Evolutionary conservation across 2,797 vertebrate genomes (phyloP).

Genomic region (Periparus ater): DNA sequence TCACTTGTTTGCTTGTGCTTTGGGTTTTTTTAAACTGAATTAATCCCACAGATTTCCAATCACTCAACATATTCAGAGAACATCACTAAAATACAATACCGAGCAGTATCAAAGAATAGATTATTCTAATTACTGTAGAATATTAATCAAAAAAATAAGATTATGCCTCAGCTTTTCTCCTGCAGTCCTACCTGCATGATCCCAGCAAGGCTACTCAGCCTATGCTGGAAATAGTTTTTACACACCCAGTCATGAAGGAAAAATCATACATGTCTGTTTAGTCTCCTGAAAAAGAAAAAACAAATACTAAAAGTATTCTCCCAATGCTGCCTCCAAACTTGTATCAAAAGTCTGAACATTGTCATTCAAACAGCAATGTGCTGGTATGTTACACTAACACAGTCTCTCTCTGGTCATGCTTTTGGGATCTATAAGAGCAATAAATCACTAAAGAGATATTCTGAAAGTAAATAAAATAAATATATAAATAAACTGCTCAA

Average conservation of each 20-base stretch:
- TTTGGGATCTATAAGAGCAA: slow-evolving; percentile 32
- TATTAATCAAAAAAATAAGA: background rate
- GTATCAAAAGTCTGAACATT: background rate
- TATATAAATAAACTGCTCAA: background rate
- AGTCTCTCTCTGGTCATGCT: slow-evolving; percentile 1
- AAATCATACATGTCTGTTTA: background rate
- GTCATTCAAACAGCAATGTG: background rate
- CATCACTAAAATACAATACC: background rate
- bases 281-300: background rate
- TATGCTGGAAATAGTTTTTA: background rate
- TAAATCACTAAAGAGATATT: slow-evolving; percentile 33
- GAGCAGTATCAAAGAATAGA: background rate
- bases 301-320: background rate
- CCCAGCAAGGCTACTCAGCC: background rate
- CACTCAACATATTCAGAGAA: background rate
- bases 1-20: background rate
- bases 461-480: background rate
- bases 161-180: background rate
- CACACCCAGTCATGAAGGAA: background rate
- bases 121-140: background rate
- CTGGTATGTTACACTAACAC: background rate
- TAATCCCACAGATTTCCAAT: background rate
- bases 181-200: background rate
- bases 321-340: background rate
- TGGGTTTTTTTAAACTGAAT: background rate